phyloP scores from a whole-genome alignment of 2,797 vertebrate genomes.

The Myotis vivesi region DNA sequence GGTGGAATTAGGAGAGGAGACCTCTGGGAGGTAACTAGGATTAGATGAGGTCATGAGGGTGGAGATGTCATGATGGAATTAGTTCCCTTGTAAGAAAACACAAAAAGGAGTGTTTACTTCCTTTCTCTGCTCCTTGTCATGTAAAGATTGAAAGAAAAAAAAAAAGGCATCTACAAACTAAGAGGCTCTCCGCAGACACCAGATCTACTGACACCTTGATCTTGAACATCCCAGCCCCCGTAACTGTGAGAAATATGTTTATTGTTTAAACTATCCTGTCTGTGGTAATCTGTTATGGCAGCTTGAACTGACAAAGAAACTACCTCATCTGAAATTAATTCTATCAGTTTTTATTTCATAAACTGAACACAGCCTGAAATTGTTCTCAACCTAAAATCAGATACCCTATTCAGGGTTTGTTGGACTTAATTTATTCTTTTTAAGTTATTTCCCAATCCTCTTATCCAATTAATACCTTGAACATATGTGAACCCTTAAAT shows the following conservation, averaged over 20 bases:
- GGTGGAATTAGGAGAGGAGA: not conserved
- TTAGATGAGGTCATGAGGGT: not conserved
- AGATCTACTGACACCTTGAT: not conserved
- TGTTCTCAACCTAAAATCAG: not conserved
- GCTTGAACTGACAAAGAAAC: not conserved
- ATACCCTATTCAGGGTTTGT: not conserved
- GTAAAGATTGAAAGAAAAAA: not conserved
- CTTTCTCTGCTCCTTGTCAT: not conserved
- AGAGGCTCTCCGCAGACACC: not conserved
- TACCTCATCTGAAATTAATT: not conserved
- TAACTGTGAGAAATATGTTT: not conserved
- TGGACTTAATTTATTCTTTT: not conserved
- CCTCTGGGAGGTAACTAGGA: not conserved
- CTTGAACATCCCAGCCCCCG: not conserved
- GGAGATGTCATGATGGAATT: not conserved
- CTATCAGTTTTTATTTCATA: slow-evolving; percentile 35
- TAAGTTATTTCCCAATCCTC: not conserved
- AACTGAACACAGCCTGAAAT: not conserved
- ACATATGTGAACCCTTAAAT: slow-evolving; percentile 1
- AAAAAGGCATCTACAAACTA: not conserved
- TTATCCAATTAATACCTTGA: not conserved
- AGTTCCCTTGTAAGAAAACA: not conserved
- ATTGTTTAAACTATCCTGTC: not conserved
- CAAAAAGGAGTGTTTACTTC: not conserved
- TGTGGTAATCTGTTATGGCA: not conserved